A percentile compares a stretch with the other conserved stretches of the same genome.
Conservation (phyloP, 2,113 vertebrate species). For the Sturnira hondurensis region DNA sequence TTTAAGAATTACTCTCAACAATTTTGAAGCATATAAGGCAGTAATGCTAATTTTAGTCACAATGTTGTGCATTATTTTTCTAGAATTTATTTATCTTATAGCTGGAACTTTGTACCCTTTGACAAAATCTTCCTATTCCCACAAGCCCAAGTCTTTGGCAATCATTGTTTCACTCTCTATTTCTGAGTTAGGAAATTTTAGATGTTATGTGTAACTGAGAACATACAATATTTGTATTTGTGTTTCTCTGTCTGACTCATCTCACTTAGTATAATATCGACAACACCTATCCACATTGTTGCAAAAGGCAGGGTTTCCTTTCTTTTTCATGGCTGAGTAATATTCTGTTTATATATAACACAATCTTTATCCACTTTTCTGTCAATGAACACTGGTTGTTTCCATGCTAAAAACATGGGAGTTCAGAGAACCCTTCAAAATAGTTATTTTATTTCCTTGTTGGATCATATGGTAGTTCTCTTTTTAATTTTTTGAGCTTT, state of each 20-base stretch:
- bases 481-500: slow-evolving; percentile 74
- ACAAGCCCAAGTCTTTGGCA: background rate
- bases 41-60: background rate
- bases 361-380: background rate
- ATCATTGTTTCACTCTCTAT: background rate
- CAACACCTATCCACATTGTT: background rate
- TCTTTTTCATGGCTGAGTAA: background rate
- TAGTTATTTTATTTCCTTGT: background rate
- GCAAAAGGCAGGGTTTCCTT: background rate
- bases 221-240: background rate
- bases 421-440: background rate
- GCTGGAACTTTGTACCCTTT: background rate
- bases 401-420: background rate
- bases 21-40: background rate
- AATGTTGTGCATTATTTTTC: background rate
- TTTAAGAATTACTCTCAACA: background rate
- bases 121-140: background rate
- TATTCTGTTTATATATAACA: background rate
- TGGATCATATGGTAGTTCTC: background rate
- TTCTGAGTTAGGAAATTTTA: background rate
- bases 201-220: background rate
- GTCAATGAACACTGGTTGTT: background rate
- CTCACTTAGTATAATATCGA: background rate
- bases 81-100: background rate
- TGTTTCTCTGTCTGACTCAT: background rate